These are phyloP conservation scores for Chironomus tepperi DNA, from an alignment of 1,140 invertebrate genomes.

Conservation along the genomic window DNA sequence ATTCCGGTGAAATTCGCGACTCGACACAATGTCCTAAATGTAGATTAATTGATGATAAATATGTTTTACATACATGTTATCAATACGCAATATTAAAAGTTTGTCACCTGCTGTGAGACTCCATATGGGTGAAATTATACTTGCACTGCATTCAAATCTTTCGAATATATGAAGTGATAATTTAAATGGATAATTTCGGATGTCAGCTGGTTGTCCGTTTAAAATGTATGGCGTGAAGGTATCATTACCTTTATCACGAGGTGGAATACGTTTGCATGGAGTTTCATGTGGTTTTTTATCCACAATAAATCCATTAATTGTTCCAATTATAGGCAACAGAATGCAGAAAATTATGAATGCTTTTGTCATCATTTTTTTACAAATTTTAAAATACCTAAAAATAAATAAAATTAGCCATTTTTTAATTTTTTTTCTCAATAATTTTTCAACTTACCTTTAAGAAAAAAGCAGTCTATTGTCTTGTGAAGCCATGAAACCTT, in stretches of 20 bases:
- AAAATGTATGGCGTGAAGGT: neutral
- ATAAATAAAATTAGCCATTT: too few species aligned
- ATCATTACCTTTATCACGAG: neutral
- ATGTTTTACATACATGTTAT: neutral
- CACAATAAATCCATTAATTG: neutral
- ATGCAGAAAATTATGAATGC: neutral
- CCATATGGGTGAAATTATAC: neutral
- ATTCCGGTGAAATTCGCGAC: neutral
- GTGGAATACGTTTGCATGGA: neutral
- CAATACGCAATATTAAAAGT: neutral
- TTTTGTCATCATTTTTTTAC: neutral
- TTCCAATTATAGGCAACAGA: neutral
- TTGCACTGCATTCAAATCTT: neutral
- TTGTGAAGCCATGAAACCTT: too few species aligned
- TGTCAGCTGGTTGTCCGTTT: neutral
- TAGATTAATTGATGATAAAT: neutral
- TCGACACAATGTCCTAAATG: neutral
- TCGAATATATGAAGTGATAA: neutral
- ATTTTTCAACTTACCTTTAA: too few species aligned
- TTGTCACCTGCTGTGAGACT: neutral
- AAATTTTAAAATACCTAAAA: too few species aligned
- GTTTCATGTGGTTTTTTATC: neutral
- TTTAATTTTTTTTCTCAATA: too few species aligned
- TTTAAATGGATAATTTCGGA: neutral
- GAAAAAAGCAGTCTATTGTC: too few species aligned